A percentile compares a stretch with the other conserved stretches of the same genome.
phyloP scores from a whole-genome alignment of 2,888 invertebrate genomes.

The Augochlorella aurata region DNA sequence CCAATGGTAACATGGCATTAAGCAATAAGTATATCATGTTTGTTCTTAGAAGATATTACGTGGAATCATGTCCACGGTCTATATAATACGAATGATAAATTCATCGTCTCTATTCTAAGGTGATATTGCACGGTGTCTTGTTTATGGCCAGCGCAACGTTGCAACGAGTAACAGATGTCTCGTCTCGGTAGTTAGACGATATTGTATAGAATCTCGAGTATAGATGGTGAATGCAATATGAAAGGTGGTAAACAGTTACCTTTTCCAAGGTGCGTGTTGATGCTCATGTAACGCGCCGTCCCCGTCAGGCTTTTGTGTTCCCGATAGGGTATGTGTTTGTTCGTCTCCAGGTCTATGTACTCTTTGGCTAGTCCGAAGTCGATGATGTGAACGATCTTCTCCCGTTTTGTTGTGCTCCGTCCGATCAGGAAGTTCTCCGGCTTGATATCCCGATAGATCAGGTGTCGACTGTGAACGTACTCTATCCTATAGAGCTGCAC shows the following conservation, averaged over 20 bases:
- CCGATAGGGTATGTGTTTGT: constrained; percentile 99
- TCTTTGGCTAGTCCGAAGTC: constrained; percentile 99
- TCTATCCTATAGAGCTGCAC: constrained; percentile 97
- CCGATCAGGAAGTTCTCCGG: constrained; percentile 99
- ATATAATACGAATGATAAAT: too few relatives aligned
- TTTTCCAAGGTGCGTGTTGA: constrained; percentile 99
- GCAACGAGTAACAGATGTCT: neutral
- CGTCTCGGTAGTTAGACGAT: neutral
- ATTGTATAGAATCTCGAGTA: neutral
- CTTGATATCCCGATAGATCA: constrained; percentile 99
- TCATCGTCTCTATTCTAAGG: too few relatives aligned
- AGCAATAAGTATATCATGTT: too few relatives aligned
- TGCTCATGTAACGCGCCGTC: constrained; percentile 99
- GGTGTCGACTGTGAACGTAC: constrained; percentile 99
- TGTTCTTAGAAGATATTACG: too few relatives aligned
- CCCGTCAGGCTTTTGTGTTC: constrained; percentile 99
- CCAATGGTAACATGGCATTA: too few relatives aligned
- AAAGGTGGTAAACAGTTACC: constrained; percentile 82
- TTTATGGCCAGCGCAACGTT: too few relatives aligned
- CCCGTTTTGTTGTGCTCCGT: constrained; percentile 97
- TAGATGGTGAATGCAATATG: neutral
- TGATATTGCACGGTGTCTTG: too few relatives aligned
- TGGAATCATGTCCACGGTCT: too few relatives aligned
- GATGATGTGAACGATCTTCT: constrained; percentile 99
- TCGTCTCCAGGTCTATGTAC: constrained; percentile 99